Base-by-base conservation (phyloP, 2,888 invertebrate genomes). In the Amblyjoppa proteus region DNA sequence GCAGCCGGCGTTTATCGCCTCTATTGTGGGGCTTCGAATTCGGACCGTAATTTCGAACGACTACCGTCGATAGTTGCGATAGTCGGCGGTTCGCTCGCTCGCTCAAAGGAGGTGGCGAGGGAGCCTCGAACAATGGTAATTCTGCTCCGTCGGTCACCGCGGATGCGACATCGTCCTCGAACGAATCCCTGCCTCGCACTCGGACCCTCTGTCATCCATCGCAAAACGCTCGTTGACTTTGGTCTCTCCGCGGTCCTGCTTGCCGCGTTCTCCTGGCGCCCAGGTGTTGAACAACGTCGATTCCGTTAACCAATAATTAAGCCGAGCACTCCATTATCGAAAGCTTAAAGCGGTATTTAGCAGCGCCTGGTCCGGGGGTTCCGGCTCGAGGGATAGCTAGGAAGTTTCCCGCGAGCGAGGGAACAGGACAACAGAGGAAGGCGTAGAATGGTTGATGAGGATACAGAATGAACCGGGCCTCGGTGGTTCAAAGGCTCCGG, bases 281-380 rank as follows among this genome's bases (percentile, higher is more conserved):
- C 61, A 68, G 53, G 71, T 83, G 78, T 83, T 83, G 82, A 79
- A 77, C 73, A 28, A 71, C 71, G 83, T 81, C 82, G 75, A 82
- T 87, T 85, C 58, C 73, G 76, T 79, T 77, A 80, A 81, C 82
- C 83, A 87, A 84, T 87, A 87, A 88, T 88, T 88, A 84, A 85
- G 83, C 81, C 69, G 38, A 70, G 76, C 78, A 83, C 74, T 83
- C 86, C 56, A 88, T 86, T 88, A 88, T 85, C 83, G 75, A 81
- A 71, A 79, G 73, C 75, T 74, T 81, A 74, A 84, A 70, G 82
- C 66, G 41, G 79, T 86, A 85, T 87, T 86, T 81, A 80, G 81
- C 76, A 84, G 73, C 38, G 61, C 20, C 58, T 34, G 69, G 11
- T 75, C 77, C 28, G 56, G 53, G 56, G 13, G 75, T 25, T 69